Evolutionary conservation across 2,888 invertebrate genomes (phyloP).

Genomic region (Dynastes maya): DNA sequence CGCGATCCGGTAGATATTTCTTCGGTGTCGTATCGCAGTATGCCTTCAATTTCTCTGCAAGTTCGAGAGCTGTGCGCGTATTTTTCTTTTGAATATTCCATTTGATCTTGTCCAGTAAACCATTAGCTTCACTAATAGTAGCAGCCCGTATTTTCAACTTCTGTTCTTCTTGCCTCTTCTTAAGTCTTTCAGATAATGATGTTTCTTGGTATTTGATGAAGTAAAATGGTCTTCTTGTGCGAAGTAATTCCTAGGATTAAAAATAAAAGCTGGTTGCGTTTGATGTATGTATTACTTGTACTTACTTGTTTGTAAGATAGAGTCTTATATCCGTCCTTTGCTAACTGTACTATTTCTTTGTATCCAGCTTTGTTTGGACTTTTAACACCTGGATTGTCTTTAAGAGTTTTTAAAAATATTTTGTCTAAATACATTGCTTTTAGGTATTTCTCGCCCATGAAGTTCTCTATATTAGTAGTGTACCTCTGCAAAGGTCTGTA

Average conservation of each 20-base stretch:
- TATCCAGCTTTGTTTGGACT: conserved; percentile 68
- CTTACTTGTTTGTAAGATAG: conserved; percentile 65
- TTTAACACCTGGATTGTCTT: conserved; percentile 62
- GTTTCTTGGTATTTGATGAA: conserved; percentile 67
- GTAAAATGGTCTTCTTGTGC: conserved; percentile 70
- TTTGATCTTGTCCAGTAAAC: conserved; percentile 65
- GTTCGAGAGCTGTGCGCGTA: conserved; percentile 59
- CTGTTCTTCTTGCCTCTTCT: conserved; percentile 63
- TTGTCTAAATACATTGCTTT: conserved; percentile 70
- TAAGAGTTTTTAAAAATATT: conserved; percentile 67
- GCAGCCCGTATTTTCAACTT: conserved; percentile 63
- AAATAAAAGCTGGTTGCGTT: conserved; percentile 5
- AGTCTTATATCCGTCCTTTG: conserved; percentile 64
- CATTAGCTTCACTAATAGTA: conserved; percentile 67
- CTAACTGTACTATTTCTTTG: conserved; percentile 61
- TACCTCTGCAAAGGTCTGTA: conserved; percentile 67
- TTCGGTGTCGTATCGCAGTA: conserved; percentile 68
- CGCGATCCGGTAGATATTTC: conserved; percentile 68
- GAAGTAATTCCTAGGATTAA: conserved; percentile 65
- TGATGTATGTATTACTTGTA: not conserved
- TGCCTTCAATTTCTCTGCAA: conserved; percentile 68
- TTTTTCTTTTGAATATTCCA: conserved; percentile 60
- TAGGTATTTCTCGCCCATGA: conserved; percentile 70
- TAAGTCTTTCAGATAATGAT: conserved; percentile 62
- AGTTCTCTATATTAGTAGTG: conserved; percentile 67